Percentiles rank a stretch among this genome's conserved stretches.
Conservation (phyloP, 2,888 invertebrate genomes). For the Metallyticus violacea region DNA sequence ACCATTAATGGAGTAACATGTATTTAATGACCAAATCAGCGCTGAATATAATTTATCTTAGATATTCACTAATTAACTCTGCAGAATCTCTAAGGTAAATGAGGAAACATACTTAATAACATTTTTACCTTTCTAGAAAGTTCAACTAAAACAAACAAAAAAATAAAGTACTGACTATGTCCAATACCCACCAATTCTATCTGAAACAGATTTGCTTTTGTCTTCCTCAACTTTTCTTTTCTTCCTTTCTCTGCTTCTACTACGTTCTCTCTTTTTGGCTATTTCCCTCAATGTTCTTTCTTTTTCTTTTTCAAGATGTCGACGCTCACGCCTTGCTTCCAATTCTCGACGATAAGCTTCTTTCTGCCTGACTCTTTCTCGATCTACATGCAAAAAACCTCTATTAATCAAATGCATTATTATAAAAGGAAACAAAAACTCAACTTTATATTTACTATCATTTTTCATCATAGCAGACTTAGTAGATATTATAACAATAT, state of each 20-base stretch:
- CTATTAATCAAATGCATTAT: too few species aligned
- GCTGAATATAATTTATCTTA: too few species aligned
- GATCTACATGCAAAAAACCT: slow-evolving; percentile 47
- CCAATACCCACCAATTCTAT: slow-evolving; percentile 22
- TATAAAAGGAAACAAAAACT: background rate
- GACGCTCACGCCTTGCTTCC: slow-evolving; percentile 66
- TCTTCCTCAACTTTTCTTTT: slow-evolving; percentile 36
- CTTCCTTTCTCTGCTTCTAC: slow-evolving; percentile 34
- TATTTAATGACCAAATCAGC: too few species aligned
- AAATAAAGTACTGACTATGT: too few species aligned
- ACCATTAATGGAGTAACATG: too few species aligned
- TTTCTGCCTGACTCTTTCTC: slow-evolving; percentile 76
- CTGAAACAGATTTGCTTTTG: slow-evolving; percentile 38
- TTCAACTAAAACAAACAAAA: too few species aligned
- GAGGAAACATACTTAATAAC: too few species aligned
- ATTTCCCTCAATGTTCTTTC: slow-evolving; percentile 45
- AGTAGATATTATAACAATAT: too few species aligned
- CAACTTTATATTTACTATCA: background rate
- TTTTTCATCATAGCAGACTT: too few species aligned
- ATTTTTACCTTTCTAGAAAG: too few species aligned
- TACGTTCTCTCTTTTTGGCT: slow-evolving; percentile 38
- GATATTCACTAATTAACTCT: too few species aligned
- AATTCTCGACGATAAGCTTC: slow-evolving; percentile 70
- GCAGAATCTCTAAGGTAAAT: too few species aligned
- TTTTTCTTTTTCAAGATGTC: slow-evolving; percentile 48